phyloP scores from a whole-genome alignment of 2,113 vertebrate species.

The Erythrolamprus reginae region DNA sequence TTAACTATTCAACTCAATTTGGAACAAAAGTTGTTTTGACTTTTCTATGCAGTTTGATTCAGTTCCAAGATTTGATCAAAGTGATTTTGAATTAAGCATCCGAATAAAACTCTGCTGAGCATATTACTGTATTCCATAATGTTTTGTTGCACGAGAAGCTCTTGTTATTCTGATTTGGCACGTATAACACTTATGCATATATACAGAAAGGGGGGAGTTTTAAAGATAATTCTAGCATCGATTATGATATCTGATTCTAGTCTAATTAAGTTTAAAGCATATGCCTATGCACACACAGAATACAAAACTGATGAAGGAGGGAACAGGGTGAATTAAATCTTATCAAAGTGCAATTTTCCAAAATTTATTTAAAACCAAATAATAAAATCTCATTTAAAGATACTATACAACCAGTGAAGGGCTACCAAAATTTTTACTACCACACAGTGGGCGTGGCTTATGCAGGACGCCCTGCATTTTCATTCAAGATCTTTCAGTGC shows the following conservation, averaged over 20 bases:
- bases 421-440: too few relatives aligned
- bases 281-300: not conserved
- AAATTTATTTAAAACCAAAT: not conserved
- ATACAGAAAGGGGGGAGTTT: not conserved
- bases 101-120: not conserved
- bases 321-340: not conserved
- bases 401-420: too few relatives aligned
- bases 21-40: not conserved
- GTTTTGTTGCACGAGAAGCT: not conserved
- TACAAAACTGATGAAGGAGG: not conserved
- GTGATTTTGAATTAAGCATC: not conserved
- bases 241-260: not conserved
- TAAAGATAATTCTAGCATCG: not conserved
- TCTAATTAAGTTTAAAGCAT: not conserved
- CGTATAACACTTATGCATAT: not conserved
- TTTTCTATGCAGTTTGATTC: not conserved
- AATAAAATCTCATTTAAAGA: not conserved
- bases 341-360: not conserved
- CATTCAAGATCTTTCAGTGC: too few relatives aligned
- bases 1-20: not conserved
- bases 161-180: not conserved
- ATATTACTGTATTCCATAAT: not conserved
- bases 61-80: not conserved
- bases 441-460: too few relatives aligned
- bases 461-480: too few relatives aligned